Conservation (phyloP, 2,888 invertebrate species). For the Orchesellides sinensis region DNA sequence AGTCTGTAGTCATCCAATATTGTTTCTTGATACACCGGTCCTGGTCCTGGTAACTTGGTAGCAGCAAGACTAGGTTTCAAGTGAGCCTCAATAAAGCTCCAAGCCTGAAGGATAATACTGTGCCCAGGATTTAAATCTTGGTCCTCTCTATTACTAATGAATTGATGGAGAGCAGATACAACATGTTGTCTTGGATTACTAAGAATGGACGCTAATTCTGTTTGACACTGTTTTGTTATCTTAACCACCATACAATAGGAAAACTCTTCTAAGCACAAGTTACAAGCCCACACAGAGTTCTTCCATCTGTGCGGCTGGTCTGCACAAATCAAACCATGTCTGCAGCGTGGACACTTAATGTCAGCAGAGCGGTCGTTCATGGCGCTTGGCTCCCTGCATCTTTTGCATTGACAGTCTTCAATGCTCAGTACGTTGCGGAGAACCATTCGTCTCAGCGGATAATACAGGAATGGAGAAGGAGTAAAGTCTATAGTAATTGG, state of each 20-base stretch:
- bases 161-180: slow-evolving; percentile 45
- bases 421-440: slow-evolving; percentile 66
- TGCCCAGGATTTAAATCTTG: slow-evolving; percentile 66
- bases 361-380: slow-evolving; percentile 63
- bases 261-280: slow-evolving; percentile 69
- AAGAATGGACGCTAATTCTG: slow-evolving; percentile 20
- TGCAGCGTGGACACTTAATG: slow-evolving; percentile 67
- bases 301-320: slow-evolving; percentile 66
- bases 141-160: slow-evolving; percentile 48
- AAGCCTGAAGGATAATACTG: slow-evolving; percentile 67
- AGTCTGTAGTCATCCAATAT: slow-evolving; percentile 65
- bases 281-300: slow-evolving; percentile 72
- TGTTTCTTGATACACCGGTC: slow-evolving; percentile 41
- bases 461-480: slow-evolving; percentile 71
- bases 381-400: slow-evolving; percentile 61
- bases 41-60: slow-evolving; percentile 48
- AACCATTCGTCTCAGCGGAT: slow-evolving; percentile 53
- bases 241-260: slow-evolving; percentile 52
- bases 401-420: slow-evolving; percentile 64
- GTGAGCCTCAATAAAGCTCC: slow-evolving; percentile 69
- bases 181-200: slow-evolving; percentile 7
- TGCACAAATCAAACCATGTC: slow-evolving; percentile 63
- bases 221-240: slow-evolving; percentile 42
- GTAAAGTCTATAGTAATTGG: slow-evolving; percentile 70
- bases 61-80: slow-evolving; percentile 53